Evolutionary conservation across 2,113 vertebrate genomes (phyloP), one percentile per base, ranked within the genome.

Genomic region (Syrrhaptes paradoxus): DNA sequence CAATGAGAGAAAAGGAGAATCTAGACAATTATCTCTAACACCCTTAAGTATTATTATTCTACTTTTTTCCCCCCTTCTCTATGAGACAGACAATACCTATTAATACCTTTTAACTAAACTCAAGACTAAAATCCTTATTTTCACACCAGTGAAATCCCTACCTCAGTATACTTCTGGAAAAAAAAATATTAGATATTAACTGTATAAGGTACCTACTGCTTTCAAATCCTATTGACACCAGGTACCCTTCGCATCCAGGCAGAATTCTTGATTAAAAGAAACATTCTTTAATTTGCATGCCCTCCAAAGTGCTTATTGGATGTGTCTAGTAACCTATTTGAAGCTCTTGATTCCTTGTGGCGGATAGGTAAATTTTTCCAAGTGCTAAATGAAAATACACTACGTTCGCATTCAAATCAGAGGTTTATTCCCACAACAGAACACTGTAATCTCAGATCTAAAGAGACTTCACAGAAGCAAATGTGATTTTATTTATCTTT

Each of bases 201-300:
- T 17, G 9, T 9, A 9, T 24, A n/a, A 73, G 12, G 22, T 17
- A 46, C 3, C 11, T 26, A 24, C 17, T 29, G 7, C 48, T 66
- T 73, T 59, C 24, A 71, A 26, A 66, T 51, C 43, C 34, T 70
- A 31, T 7, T 31, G 43, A 67, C 9, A 70, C 2, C 10, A 57
- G 57, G 11, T 14, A 68, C 7, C 17, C 14, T 46, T 75, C 2
- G 0, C 8, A 36, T 61, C 6, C 62, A 22, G 13, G 12, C 3
- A 81, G 45, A 59, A 31, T 17, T 55, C 34, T 36, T 52, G 0
- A 84, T 58, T 28, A n/a, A 31, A 72, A 73, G 12, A n/a, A 92
- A 68, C 4, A 58, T 6, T 36, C 6, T 48, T 28, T 43, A 55
- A 62, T n/a, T 63, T 79, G 2, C 43, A 51, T 0, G 0, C 8